Evolutionary conservation across 2,888 invertebrate genomes (phyloP), one percentile per base, ranked within the genome.

Genomic region (Ophion ellenae): DNA sequence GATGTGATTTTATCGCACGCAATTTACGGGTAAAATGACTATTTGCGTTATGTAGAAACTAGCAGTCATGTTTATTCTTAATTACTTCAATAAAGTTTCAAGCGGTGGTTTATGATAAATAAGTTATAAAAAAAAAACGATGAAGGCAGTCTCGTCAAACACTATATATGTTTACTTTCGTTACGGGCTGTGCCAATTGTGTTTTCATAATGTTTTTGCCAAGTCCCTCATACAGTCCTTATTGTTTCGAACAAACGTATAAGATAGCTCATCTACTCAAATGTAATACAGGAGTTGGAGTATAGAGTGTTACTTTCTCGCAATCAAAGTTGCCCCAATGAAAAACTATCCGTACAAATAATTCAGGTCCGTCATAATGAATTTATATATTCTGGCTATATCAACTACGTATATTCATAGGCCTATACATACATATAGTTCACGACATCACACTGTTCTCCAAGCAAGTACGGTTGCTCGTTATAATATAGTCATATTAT

Each of bases 291-390:
- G 11, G 66, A 17, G 57, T 75, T 24, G 66, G 36, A 45, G 17
- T n/a, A 28, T 69, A 24, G 47, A 57, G 40, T 40, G 17, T 45
- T 63, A 24, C 36, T 73, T 66, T 70, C 28, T 59, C 70, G 71
- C 57, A 69, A 75, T 53, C 14, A 17, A 2, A 11, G 14, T 14
- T 14, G 7, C 7, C 28, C 17, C 20, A 45, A 45, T 24, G 45
- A 3, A 64, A 20, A 66, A 40, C n/a, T 66, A 47, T 59, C 3
- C 77, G 73, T 69, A 77, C 69, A 77, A 83, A 73, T 73, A 69
- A 67, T 84, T 53, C 61, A 69, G 63, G 76, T 81, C 71, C 28
- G 59, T 76, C 53, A 66, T 83, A 11, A 45, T 57, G 64, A 57
- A 36, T 53, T 64, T 63, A 40, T 24, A 67, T 67, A n/a, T 45